Percentiles rank a stretch among this genome's conserved stretches.
Evolutionary conservation across 64 coral and sea anemone genomes (phyloP).

Genomic region (Stichodactyla helianthus): DNA sequence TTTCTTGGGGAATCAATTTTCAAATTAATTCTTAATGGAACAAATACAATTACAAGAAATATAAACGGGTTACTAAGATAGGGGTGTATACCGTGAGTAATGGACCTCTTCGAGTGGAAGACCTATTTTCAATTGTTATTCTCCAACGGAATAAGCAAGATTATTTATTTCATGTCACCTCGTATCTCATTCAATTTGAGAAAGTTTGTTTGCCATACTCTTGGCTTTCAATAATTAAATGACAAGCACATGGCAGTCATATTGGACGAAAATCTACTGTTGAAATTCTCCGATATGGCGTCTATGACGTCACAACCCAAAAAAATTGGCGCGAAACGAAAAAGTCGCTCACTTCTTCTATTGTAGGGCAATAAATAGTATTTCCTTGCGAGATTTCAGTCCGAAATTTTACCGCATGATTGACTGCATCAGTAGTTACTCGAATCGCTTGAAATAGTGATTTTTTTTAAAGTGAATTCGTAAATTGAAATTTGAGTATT

Average conservation of each 20-base stretch:
- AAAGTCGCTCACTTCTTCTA: background rate
- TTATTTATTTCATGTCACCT: no score
- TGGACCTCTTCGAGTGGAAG: no score
- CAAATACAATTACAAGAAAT: background rate
- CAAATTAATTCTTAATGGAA: background rate
- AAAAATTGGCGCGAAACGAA: background rate
- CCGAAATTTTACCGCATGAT: background rate
- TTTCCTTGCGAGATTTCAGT: background rate
- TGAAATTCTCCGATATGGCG: background rate
- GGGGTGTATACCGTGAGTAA: no score
- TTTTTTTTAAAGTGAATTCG: background rate
- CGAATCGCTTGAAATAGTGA: background rate
- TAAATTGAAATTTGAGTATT: background rate
- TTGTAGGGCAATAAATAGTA: slow-evolving; percentile 6
- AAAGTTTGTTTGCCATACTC: background rate
- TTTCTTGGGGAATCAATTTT: background rate
- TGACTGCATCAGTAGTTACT: no score
- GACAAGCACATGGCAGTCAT: background rate
- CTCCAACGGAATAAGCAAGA: no score
- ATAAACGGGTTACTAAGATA: background rate
- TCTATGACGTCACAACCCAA: background rate
- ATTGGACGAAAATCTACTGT: background rate
- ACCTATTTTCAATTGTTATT: no score
- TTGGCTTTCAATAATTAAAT: background rate
- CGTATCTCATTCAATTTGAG: background rate